Base-by-base conservation (phyloP, 2,888 invertebrate genomes). In the Neuroscelio doddi region DNA sequence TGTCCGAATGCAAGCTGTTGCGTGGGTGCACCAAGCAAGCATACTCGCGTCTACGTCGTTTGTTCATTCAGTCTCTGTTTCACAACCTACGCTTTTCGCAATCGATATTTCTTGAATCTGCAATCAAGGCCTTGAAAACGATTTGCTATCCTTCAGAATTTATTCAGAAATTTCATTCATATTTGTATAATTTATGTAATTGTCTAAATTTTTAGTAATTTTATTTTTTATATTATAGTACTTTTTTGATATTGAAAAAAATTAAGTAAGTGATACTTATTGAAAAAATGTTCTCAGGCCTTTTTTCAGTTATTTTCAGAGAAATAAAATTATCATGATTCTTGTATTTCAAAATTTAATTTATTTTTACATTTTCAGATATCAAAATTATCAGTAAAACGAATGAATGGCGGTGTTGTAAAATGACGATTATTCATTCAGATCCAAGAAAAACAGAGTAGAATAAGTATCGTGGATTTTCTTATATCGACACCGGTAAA, bases 1-100 rank as follows among this genome's bases (percentile, higher is more conserved):
- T 64, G 68, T 71, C 69, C 70, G 65, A 74, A 74, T 68, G 68
- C 62, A 66, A 74, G 64, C 61, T 68, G 64, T 52, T 59, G 69
- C 63, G 73, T 73, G 65, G 75, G 75, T 56, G 61, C 50, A 51
- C 56, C 69, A 67, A 57, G 55, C 68, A 70, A 46, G 45, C 59
- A 51, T 63, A 56, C 55, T 57, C 58, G 55, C 59, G 30, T 57
- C 38, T 55, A 53, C 62, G 66, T 70, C 56, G 67, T 62, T 64
- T 61, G 63, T 49, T 56, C 49, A 56, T 64, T 64, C 59, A 59
- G 63, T 63, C 64, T 64, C 57, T 42, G 61, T 55, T 61, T 64
- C 62, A 65, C 69, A 62, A 66, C 64, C 66, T 62, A 69, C 68
- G 62, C 66, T 55, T 51, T 58, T 62, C 57, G 52, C 66, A 68